phyloP scores from a whole-genome alignment of 2,113 vertebrate genomes.

The Indri indri region DNA sequence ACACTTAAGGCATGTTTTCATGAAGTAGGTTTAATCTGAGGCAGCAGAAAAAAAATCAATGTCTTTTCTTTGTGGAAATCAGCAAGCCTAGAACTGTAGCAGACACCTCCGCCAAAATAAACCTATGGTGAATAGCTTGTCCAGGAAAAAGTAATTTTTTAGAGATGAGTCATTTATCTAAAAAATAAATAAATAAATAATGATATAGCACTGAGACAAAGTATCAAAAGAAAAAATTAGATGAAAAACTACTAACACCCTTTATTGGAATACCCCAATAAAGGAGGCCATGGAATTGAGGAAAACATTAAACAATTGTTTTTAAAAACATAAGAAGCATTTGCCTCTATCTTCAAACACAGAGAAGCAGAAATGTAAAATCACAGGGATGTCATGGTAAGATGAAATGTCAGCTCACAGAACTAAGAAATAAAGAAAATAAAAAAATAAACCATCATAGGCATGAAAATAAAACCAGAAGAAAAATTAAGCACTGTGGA shows the following conservation, averaged over 20 bases:
- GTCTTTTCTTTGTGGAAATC: background rate
- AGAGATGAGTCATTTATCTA: constrained; percentile 8
- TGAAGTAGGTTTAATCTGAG: background rate
- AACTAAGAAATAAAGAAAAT: background rate
- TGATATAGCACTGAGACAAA: background rate
- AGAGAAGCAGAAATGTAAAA: background rate
- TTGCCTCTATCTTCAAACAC: background rate
- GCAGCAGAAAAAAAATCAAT: background rate
- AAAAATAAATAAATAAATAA: background rate
- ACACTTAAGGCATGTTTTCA: background rate
- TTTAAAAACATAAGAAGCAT: background rate
- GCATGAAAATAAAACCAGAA: background rate
- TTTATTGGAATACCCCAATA: rapidly evolving
- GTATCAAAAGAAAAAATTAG: background rate
- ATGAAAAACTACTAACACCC: background rate
- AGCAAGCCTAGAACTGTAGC: background rate
- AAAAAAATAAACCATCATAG: background rate
- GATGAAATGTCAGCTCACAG: background rate
- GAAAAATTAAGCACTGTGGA: background rate
- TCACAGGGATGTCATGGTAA: background rate
- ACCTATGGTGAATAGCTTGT: background rate
- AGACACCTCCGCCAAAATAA: background rate
- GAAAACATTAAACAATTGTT: background rate
- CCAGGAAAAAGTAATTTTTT: background rate
- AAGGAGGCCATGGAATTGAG: background rate